These are phyloP conservation scores for Drosophila dives DNA, from an alignment of 2,888 invertebrate genomes.

Conservation along the genomic window DNA sequence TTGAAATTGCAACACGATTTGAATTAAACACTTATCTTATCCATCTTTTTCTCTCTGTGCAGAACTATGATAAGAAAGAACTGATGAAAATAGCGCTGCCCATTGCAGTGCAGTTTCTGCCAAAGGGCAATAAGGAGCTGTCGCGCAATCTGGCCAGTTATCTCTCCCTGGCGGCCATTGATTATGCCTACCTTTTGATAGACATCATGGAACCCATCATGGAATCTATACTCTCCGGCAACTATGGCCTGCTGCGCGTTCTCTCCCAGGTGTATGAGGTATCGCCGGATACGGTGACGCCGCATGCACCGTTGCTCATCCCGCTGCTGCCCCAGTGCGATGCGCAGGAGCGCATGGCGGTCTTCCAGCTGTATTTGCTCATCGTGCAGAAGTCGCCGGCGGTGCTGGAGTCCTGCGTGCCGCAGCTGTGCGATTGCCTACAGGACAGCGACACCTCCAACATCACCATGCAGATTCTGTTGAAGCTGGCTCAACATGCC, in stretches of 20 bases:
- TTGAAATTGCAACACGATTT: conserved; percentile 9
- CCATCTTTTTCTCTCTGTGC: conserved; percentile 27
- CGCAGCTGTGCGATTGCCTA: conserved; percentile 92
- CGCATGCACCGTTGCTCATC: conserved; percentile 93
- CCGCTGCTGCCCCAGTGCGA: conserved; percentile 92
- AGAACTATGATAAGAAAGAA: conserved; percentile 87
- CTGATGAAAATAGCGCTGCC: conserved; percentile 90
- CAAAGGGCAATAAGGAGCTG: conserved; percentile 95
- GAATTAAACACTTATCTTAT: not conserved
- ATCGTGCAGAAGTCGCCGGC: conserved; percentile 91
- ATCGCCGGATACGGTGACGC: conserved; percentile 93
- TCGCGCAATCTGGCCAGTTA: conserved; percentile 96
- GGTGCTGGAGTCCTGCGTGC: conserved; percentile 92
- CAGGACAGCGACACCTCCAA: conserved; percentile 87
- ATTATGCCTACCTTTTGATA: conserved; percentile 93
- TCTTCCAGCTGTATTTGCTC: conserved; percentile 92
- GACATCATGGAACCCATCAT: conserved; percentile 95
- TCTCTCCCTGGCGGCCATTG: conserved; percentile 95
- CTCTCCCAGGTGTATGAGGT: conserved; percentile 96
- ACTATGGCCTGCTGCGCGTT: conserved; percentile 94
- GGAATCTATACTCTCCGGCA: conserved; percentile 95
- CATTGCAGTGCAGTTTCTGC: conserved; percentile 95
- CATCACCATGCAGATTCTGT: conserved; percentile 90
- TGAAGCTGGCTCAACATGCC: conserved; percentile 90
- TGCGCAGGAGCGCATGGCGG: conserved; percentile 92